phyloP scores from a whole-genome alignment of 2,888 invertebrate genomes.

The Chrysopilus asiliformis region DNA sequence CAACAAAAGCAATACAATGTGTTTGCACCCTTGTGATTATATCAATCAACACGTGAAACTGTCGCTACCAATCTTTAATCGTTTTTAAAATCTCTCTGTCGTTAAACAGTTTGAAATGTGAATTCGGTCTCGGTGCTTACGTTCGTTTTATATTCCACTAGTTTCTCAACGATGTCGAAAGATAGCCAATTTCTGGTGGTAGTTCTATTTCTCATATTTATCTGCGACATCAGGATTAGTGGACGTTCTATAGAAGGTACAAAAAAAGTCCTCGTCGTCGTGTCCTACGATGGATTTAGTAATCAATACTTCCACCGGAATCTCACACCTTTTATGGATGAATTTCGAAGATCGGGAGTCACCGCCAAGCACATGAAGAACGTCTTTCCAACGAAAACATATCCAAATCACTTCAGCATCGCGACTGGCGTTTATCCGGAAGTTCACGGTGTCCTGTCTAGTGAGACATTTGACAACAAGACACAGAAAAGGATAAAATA shows the following conservation, averaged over 20 bases:
- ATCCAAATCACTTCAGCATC: slow-evolving; percentile 60
- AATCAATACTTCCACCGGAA: slow-evolving; percentile 49
- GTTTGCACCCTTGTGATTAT: too few relatives aligned
- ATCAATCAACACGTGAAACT: too few relatives aligned
- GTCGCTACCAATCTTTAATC: too few relatives aligned
- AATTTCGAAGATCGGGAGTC: slow-evolving; percentile 42
- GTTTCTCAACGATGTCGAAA: too few relatives aligned
- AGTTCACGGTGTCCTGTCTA: slow-evolving; percentile 54
- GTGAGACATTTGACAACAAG: slow-evolving; percentile 42
- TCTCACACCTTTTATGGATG: slow-evolving; percentile 44
- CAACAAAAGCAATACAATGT: too few relatives aligned
- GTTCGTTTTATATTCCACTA: too few relatives aligned
- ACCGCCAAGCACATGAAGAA: slow-evolving; percentile 43
- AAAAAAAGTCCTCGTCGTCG: slow-evolving; percentile 12
- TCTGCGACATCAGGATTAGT: too few relatives aligned
- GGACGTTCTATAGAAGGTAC: not conserved
- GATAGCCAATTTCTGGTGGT: too few relatives aligned
- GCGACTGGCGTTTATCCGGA: slow-evolving; percentile 56
- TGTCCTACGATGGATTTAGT: slow-evolving; percentile 56
- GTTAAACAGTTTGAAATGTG: too few relatives aligned
- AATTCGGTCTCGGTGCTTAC: too few relatives aligned
- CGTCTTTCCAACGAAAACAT: slow-evolving; percentile 57
- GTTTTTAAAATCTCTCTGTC: too few relatives aligned
- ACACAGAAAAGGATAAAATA: slow-evolving; percentile 22
- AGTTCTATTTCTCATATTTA: too few relatives aligned